Base-by-base conservation (phyloP, 35 echinoderm and acorn worm genomes). In the Diadema setosum region DNA sequence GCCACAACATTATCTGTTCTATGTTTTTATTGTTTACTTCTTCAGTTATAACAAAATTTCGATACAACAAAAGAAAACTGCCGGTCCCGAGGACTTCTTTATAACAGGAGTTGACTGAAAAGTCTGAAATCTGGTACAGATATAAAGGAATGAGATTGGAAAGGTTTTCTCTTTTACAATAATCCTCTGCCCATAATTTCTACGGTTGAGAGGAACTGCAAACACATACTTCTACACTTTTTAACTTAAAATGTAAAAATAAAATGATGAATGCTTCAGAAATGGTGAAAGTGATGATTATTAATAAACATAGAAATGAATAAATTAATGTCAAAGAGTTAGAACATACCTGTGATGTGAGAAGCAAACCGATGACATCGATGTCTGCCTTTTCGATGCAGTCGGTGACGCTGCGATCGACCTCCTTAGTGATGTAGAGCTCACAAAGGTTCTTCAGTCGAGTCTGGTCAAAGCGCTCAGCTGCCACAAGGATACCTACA, bases 371-470 rank as follows among this genome's bases (percentile, higher is more conserved):
- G 20, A 95, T 91, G 26, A 91, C 83, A 87, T 95, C 93, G 73
- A 95, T 90, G 61, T 95, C 87, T 31, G 93, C 93, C 74, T 86
- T 78, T 11, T 70, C 88, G 45, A 95, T 95, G 40, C 78, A 58
- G 59, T 95, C 58, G 35, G 39, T 76, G 3, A 80, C 83, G 31
- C 70, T 50, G 0, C n/a, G 33, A 37, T 91, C 88, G 0, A 95
- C 87, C 16, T 90, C 93, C 45, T 90, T 91, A 24, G 93, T 95
- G 75, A 95, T 95, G 93, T 95, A 91, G 37, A 95, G 55, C 58
- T 95, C 93, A 81, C 93, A 95, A 11, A 95, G 48, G 31, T 86
- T 95, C 70, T 82, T 95, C 18, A 91, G 83, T 32, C 93, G 11
- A 5, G 85, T 75, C 49, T 90, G 88, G 45, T 82, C 88, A 42